Conservation (phyloP, 2,113 vertebrate genomes). For the Eurystomus gularis region DNA sequence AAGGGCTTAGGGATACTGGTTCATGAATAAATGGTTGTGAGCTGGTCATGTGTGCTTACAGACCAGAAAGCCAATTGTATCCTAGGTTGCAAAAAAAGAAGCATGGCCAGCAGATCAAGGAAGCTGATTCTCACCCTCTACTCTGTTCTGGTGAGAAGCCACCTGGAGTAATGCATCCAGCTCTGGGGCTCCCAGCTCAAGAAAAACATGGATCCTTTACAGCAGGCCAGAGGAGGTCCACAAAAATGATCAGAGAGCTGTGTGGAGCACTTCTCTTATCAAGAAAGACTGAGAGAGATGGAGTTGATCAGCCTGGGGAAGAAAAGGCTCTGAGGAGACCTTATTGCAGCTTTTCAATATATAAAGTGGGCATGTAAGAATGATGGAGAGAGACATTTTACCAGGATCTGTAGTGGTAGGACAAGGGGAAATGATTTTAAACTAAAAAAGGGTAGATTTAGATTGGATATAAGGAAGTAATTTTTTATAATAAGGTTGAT, state of each 20-base stretch:
- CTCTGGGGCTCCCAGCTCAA: neutral
- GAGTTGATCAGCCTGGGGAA: neutral
- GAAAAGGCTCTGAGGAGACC: fast-evolving
- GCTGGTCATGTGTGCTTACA: fast-evolving
- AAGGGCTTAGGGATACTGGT: neutral
- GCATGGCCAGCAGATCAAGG: fast-evolving
- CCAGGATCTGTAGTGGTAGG: neutral
- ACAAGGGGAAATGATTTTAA: neutral
- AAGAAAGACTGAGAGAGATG: neutral
- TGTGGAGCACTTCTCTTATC: neutral
- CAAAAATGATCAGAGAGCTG: neutral
- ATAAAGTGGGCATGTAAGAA: neutral
- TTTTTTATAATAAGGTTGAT: fast-evolving
- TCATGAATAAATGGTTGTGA: no score
- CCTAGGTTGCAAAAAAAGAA: neutral
- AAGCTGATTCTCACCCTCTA: neutral
- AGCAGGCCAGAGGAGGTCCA: neutral
- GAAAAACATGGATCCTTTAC: neutral
- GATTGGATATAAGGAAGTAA: neutral
- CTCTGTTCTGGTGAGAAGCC: fast-evolving
- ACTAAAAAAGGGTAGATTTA: neutral
- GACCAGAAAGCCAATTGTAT: neutral
- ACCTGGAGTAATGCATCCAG: neutral
- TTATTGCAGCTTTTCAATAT: neutral
- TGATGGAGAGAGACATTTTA: neutral